Percentiles rank a stretch among this genome's conserved stretches.
Conservation (phyloP, 2,888 invertebrate genomes). For the Deroplatys truncata region DNA sequence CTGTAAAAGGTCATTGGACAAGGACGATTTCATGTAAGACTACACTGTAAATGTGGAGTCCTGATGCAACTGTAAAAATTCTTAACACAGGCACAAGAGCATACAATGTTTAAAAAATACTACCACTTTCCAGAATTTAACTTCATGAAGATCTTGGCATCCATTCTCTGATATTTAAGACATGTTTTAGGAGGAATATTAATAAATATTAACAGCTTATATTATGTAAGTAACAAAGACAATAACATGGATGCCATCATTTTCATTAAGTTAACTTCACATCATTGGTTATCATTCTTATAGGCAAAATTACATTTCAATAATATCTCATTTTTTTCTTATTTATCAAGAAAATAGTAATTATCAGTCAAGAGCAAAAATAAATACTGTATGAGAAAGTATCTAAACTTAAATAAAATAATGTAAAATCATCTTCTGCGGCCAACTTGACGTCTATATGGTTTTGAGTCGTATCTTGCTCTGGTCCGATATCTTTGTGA, state of each 20-base stretch:
- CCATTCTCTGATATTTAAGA: neutral
- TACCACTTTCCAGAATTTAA: neutral
- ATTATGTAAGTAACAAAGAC: too few species aligned
- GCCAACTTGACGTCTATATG: slow-evolving; percentile 18
- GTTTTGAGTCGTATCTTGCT: slow-evolving; percentile 23
- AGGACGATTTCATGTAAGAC: too few species aligned
- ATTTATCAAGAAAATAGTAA: neutral
- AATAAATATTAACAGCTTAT: too few species aligned
- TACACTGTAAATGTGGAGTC: too few species aligned
- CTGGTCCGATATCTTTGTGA: neutral
- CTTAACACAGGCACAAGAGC: too few species aligned
- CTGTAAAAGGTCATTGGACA: too few species aligned
- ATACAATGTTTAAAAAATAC: neutral
- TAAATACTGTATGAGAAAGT: neutral
- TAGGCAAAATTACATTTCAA: neutral
- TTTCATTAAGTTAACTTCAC: neutral
- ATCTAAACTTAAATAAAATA: neutral
- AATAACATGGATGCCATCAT: neutral
- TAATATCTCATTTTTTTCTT: neutral
- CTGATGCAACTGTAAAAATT: too few species aligned
- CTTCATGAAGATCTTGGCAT: neutral
- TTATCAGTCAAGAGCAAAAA: neutral
- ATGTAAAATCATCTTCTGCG: neutral
- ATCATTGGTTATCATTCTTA: too few species aligned
- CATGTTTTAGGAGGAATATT: neutral